These are phyloP conservation scores for Sipha maydis DNA, from an alignment of 2,888 invertebrate species.

Conservation along the genomic window DNA sequence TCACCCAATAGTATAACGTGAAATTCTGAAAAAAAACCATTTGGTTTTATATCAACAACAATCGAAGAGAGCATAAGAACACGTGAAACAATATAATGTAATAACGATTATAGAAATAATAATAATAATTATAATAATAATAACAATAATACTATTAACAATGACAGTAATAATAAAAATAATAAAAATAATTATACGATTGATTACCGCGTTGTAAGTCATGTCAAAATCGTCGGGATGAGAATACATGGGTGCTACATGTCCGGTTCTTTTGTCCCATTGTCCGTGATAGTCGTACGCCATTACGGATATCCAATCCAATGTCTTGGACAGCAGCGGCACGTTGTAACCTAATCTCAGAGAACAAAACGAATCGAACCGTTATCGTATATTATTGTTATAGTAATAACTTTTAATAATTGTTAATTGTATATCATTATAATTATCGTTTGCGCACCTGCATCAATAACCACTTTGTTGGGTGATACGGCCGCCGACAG, in stretches of 20 bases:
- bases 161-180: background rate
- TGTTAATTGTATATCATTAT: background rate
- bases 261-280: conserved; percentile 91
- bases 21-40: conserved; percentile 76
- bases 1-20: conserved; percentile 88
- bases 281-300: conserved; percentile 91
- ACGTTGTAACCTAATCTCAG: conserved; percentile 77
- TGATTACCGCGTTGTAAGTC: conserved; percentile 80
- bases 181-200: conserved; percentile 1
- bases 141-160: too few species aligned
- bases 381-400: background rate
- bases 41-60: background rate
- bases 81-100: too few species aligned
- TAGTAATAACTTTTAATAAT: too few species aligned
- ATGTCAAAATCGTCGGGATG: conserved; percentile 79
- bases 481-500: conserved; percentile 88
- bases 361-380: conserved; percentile 22
- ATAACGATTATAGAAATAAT: too few species aligned
- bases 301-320: conserved; percentile 93
- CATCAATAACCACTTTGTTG: conserved; percentile 83
- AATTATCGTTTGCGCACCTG: conserved; percentile 68
- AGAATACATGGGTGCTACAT: conserved; percentile 86
- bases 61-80: too few species aligned
- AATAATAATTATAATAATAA: too few species aligned
- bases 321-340: conserved; percentile 76